These are phyloP conservation scores for Villa cingulata DNA, from an alignment of 2,888 invertebrate genomes.

Conservation along the genomic window DNA sequence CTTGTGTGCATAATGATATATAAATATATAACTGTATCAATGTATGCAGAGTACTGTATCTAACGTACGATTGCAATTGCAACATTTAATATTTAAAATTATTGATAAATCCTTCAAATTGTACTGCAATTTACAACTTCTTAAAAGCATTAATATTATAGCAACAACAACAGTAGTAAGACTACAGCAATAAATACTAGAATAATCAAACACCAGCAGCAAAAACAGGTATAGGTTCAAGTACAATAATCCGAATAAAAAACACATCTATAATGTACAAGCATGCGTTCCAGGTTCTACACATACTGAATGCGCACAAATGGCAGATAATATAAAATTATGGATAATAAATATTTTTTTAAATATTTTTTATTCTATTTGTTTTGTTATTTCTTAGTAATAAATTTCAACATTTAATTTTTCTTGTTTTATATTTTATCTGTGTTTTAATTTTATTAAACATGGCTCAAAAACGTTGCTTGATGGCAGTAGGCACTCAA, in stretches of 20 bases:
- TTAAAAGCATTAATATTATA: not conserved
- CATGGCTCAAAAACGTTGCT: not conserved
- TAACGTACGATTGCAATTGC: no score
- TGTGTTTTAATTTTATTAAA: slow-evolving; percentile 8
- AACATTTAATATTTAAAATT: slow-evolving; percentile 6
- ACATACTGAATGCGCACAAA: slow-evolving; percentile 15
- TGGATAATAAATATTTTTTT: slow-evolving; percentile 16
- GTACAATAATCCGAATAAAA: not conserved
- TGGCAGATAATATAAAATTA: slow-evolving; percentile 13
- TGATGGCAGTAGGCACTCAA: no score
- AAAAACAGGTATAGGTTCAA: not conserved
- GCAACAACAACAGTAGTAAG: not conserved
- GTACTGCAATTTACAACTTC: not conserved
- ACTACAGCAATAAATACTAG: no score
- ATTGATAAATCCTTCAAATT: slow-evolving; percentile 3
- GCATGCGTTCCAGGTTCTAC: no score
- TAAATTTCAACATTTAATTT: not conserved
- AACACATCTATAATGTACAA: no score
- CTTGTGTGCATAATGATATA: no score
- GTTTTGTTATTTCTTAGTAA: not conserved
- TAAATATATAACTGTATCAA: no score
- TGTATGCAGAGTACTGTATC: no score
- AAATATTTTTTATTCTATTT: not conserved
- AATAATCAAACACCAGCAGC: no score
- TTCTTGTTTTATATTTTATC: not conserved